A percentile compares a stretch with the other conserved stretches of the same genome.
phyloP scores from a whole-genome alignment of 2,113 vertebrate species.

The Xiphophorus couchianus region DNA sequence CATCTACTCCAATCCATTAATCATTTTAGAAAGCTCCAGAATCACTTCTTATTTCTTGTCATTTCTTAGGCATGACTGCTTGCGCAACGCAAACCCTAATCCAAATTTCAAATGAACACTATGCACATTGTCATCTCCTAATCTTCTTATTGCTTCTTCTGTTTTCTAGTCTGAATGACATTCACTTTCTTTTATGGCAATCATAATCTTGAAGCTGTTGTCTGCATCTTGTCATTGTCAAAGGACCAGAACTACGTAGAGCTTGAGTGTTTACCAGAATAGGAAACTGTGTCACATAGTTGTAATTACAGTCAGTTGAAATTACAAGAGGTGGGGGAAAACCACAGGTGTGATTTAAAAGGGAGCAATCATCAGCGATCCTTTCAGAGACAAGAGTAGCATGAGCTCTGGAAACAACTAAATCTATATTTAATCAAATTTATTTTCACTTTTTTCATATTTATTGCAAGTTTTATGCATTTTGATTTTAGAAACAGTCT shows the following conservation, averaged over 20 bases:
- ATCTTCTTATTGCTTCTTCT: conserved; percentile 2
- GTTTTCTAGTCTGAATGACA: not conserved
- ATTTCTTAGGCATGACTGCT: not conserved
- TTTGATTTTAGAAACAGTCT: not conserved
- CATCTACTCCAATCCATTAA: conserved; percentile 1
- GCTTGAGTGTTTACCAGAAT: not conserved
- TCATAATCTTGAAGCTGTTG: not conserved
- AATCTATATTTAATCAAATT: conserved; percentile 5
- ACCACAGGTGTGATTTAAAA: conserved; percentile 5
- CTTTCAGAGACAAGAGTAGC: conserved; percentile 24
- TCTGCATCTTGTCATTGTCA: not conserved
- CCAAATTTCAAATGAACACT: not conserved
- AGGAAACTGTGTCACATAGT: conserved; percentile 47
- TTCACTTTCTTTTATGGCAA: not conserved
- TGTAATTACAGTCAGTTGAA: conserved; percentile 42
- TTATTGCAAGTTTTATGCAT: not conserved
- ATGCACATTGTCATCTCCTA: not conserved
- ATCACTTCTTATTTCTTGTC: not conserved
- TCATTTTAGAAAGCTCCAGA: not conserved
- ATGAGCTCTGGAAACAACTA: conserved; percentile 3
- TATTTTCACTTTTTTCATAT: not conserved
- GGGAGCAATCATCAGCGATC: conserved; percentile 7
- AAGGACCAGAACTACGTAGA: not conserved
- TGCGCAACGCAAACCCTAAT: not conserved
- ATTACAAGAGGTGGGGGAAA: conserved; percentile 30